Conservation (phyloP, 2,888 invertebrate species). For the Bimastos eiseni region DNA sequence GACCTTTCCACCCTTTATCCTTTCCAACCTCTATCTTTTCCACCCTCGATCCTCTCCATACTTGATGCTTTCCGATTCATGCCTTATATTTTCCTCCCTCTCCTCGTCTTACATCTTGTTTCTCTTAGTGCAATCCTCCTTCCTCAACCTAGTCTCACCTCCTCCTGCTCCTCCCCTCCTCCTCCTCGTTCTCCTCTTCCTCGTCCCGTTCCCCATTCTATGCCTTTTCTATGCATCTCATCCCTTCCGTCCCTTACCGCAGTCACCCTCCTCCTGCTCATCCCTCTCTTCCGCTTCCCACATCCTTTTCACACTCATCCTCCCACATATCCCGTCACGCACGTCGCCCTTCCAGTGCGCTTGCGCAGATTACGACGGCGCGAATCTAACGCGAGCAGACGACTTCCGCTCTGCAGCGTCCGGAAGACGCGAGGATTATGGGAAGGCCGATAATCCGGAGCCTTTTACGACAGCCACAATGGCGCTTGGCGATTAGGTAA, state of each 20-base stretch:
- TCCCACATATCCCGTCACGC: neutral
- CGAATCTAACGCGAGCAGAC: conserved; percentile 8
- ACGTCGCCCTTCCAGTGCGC: neutral
- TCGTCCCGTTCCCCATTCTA: neutral
- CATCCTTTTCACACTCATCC: neutral
- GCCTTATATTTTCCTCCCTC: too few species aligned
- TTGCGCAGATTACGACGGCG: conserved; percentile 18
- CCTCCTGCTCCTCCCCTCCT: too few species aligned
- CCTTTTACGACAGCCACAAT: neutral
- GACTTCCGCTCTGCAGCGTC: neutral
- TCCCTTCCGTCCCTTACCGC: neutral
- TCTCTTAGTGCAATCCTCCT: too few species aligned
- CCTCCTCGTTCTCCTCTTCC: too few species aligned
- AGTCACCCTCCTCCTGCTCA: neutral
- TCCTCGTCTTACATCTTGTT: too few species aligned
- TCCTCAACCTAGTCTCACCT: too few species aligned
- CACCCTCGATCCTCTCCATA: too few species aligned
- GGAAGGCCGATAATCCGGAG: conserved; percentile 16
- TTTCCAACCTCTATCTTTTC: too few species aligned
- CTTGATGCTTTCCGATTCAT: too few species aligned
- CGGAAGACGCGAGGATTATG: conserved; percentile 14
- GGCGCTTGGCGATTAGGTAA: neutral
- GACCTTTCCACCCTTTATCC: too few species aligned
- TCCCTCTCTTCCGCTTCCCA: neutral
- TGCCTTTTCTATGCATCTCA: too few species aligned